Percentiles rank a stretch among this genome's conserved stretches.
phyloP scores from a whole-genome alignment of 2,797 vertebrate species.

The Galago senegalensis region DNA sequence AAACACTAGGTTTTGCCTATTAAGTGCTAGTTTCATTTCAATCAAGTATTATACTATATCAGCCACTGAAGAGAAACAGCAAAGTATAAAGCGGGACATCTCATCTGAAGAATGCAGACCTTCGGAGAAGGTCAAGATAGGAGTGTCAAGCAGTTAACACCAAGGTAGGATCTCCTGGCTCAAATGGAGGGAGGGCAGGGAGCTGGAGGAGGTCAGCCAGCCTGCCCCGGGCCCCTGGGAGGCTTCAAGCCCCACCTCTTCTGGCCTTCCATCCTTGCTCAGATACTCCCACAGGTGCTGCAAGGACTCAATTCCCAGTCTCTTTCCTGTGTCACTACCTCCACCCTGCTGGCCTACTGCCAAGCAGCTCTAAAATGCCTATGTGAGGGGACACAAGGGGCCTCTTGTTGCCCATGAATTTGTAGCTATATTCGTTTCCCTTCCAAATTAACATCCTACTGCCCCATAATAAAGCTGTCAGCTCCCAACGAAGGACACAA shows the following conservation, averaged over 20 bases:
- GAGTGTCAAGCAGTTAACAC: background rate
- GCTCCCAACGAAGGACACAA: conserved; percentile 51
- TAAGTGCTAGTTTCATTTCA: conserved; percentile 22
- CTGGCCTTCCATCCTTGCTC: background rate
- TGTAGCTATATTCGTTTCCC: conserved; percentile 59
- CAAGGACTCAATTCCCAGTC: conserved; percentile 38
- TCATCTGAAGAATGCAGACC: background rate
- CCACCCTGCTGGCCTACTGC: conserved; percentile 28
- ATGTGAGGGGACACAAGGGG: background rate
- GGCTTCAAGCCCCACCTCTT: background rate
- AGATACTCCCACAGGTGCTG: conserved; percentile 62
- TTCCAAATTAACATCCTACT: conserved; percentile 73
- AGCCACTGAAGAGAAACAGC: background rate
- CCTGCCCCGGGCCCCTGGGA: background rate
- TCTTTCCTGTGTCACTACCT: conserved; percentile 39
- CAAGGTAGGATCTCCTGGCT: background rate
- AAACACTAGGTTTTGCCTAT: conserved; percentile 29
- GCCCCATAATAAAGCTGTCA: conserved; percentile 66
- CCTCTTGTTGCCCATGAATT: conserved; percentile 38
- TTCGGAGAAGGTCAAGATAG: background rate
- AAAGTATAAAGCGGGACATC: background rate
- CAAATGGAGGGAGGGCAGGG: background rate
- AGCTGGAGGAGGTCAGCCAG: background rate
- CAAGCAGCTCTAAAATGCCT: conserved; percentile 50
- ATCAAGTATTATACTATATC: background rate